Evolutionary conservation across 2,888 invertebrate species (phyloP).

Genomic region (Allolobophora icterica): DNA sequence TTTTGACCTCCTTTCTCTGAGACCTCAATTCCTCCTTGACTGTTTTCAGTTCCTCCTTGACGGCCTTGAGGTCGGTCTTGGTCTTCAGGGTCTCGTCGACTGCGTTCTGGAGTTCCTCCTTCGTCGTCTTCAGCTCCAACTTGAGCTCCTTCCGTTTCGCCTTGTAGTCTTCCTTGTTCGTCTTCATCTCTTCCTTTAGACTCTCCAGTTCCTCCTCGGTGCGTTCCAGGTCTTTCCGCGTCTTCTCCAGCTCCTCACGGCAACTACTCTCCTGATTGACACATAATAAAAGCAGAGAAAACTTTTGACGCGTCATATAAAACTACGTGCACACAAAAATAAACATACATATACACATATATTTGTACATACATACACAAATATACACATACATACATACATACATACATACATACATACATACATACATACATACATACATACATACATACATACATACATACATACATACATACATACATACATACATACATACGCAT

Average conservation of each 20-base stretch:
- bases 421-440: too few species aligned
- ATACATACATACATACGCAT: too few species aligned
- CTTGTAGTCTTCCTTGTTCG: slow-evolving; percentile 36
- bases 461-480: too few species aligned
- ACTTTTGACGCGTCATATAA: too few species aligned
- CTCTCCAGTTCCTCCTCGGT: background rate
- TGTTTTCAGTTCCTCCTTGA: slow-evolving; percentile 37
- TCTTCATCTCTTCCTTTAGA: slow-evolving; percentile 34
- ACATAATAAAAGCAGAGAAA: background rate
- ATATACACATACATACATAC: too few species aligned
- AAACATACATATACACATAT: too few species aligned
- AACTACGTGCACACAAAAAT: too few species aligned
- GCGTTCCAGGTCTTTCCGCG: slow-evolving; percentile 1
- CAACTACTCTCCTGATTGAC: background rate
- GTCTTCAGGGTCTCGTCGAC: slow-evolving; percentile 27
- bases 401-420: too few species aligned
- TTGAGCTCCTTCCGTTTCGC: slow-evolving; percentile 38
- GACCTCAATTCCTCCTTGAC: slow-evolving; percentile 30
- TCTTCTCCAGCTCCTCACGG: slow-evolving; percentile 31
- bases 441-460: too few species aligned
- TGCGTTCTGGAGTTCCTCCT: slow-evolving; percentile 34
- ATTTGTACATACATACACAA: too few species aligned
- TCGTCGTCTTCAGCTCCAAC: slow-evolving; percentile 33
- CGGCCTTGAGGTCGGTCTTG: slow-evolving; percentile 38
- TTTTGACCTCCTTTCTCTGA: slow-evolving; percentile 35